phyloP scores from a whole-genome alignment of 2,113 vertebrate species.

The Nesogale talazaci region DNA sequence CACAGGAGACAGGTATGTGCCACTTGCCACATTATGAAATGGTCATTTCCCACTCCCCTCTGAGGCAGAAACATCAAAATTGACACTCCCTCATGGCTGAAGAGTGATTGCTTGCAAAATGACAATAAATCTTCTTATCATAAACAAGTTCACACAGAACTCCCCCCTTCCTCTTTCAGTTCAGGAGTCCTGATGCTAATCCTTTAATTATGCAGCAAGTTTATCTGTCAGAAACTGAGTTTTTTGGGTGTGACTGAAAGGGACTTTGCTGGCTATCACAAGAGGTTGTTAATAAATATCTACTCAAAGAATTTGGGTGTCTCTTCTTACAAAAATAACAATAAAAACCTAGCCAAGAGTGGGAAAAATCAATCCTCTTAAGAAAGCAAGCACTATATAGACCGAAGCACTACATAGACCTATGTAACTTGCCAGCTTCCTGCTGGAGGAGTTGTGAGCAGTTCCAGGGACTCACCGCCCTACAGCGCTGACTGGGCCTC shows the following conservation, averaged over 20 bases:
- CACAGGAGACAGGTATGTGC: slow-evolving; percentile 61
- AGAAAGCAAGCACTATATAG: slow-evolving; percentile 50
- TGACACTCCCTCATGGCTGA: slow-evolving; percentile 24
- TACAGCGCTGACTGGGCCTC: neutral
- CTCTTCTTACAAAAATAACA: neutral
- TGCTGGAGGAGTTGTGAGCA: neutral
- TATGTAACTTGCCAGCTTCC: neutral
- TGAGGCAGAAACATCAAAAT: slow-evolving; percentile 61
- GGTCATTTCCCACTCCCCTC: slow-evolving; percentile 46
- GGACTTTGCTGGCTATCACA: slow-evolving; percentile 55
- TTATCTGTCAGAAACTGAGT: slow-evolving; percentile 81
- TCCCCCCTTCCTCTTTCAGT: slow-evolving; percentile 73
- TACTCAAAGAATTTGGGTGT: slow-evolving; percentile 31
- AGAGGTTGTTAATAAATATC: slow-evolving; percentile 71
- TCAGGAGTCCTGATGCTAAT: slow-evolving; percentile 82
- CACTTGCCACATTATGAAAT: slow-evolving; percentile 1
- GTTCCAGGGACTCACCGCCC: neutral
- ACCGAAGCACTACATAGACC: slow-evolving; percentile 44
- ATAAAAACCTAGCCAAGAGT: slow-evolving; percentile 39
- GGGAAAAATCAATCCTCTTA: slow-evolving; percentile 60
- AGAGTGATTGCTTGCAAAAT: slow-evolving; percentile 66
- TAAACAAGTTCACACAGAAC: slow-evolving; percentile 80
- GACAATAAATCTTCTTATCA: slow-evolving; percentile 71
- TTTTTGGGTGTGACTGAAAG: slow-evolving; percentile 76
- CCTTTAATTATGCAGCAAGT: slow-evolving; percentile 84